Evolutionary conservation across 2,888 invertebrate genomes (phyloP).

Genomic region (Drosophila seclusa): DNA sequence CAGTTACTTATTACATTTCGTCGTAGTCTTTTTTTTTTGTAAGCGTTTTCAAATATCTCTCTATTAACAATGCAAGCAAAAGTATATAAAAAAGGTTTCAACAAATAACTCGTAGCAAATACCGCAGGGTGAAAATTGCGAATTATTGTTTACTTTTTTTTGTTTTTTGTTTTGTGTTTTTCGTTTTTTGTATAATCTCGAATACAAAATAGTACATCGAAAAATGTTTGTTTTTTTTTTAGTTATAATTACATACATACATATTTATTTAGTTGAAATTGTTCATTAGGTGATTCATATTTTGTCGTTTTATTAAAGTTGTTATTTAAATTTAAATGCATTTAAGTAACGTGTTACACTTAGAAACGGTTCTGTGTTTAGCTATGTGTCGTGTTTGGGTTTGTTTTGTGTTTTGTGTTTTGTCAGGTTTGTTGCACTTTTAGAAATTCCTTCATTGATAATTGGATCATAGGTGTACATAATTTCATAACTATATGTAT

Average conservation of each 20-base stretch:
- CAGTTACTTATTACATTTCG: constrained; percentile 29
- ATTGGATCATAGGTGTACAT: constrained; percentile 50
- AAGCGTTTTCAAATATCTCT: constrained; percentile 49
- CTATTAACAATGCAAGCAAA: constrained; percentile 60
- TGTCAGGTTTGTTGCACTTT: constrained; percentile 56
- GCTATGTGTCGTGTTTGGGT: constrained; percentile 29
- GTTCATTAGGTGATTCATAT: constrained; percentile 44
- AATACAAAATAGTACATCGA: constrained; percentile 75
- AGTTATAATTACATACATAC: constrained; percentile 48
- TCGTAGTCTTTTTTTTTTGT: constrained; percentile 62
- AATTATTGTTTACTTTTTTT: constrained; percentile 15
- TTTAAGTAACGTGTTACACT: constrained; percentile 77
- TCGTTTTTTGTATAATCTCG: constrained; percentile 60
- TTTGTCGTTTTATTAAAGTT: constrained; percentile 44
- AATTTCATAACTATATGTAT: constrained; percentile 62
- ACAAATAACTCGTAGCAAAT: constrained; percentile 65
- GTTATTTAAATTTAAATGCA: constrained; percentile 76
- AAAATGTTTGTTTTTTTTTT: constrained; percentile 44
- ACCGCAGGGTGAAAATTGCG: constrained; percentile 38
- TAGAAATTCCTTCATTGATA: constrained; percentile 59
- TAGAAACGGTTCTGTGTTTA: constrained; percentile 56
- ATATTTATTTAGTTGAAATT: constrained; percentile 55
- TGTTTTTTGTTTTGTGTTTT: constrained; percentile 15
- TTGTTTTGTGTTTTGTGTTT: constrained; percentile 26
- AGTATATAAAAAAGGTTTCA: constrained; percentile 56